Evolutionary conservation across 2,797 vertebrate genomes (phyloP).

Genomic region (Bovichtus variegatus): DNA sequence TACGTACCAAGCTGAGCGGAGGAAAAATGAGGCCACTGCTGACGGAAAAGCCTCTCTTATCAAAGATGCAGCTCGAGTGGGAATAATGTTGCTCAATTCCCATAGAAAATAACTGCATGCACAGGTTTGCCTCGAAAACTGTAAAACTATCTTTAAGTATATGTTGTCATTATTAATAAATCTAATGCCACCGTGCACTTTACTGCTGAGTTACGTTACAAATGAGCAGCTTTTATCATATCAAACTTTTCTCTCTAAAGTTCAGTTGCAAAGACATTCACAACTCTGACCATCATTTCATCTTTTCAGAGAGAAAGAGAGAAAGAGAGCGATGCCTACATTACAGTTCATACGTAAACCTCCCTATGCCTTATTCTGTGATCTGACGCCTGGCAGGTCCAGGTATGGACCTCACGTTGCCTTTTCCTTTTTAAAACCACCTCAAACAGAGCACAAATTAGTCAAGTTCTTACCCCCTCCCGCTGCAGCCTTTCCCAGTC

Average conservation of each 20-base stretch:
- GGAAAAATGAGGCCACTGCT: conserved; percentile 79
- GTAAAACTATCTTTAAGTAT: conserved; percentile 21
- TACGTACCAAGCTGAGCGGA: conserved; percentile 70
- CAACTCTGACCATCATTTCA: conserved; percentile 40
- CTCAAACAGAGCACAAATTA: conserved; percentile 74
- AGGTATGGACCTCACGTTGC: conserved; percentile 76
- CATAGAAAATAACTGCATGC: conserved; percentile 62
- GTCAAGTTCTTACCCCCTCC: conserved; percentile 35
- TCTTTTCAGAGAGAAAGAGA: conserved; percentile 29
- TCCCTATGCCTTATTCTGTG: conserved; percentile 33
- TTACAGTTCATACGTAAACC: conserved; percentile 32
- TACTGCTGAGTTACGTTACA: conserved; percentile 30
- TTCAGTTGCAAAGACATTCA: conserved; percentile 50
- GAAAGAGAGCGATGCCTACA: conserved; percentile 2
- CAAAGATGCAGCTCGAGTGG: conserved; percentile 68
- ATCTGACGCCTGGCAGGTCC: conserved; percentile 44
- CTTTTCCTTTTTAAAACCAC: conserved; percentile 67
- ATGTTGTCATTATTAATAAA: conserved; percentile 20
- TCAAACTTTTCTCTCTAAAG: conserved; percentile 46
- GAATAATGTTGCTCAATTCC: conserved; percentile 67
- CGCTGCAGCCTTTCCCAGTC: conserved; percentile 67
- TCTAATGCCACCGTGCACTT: conserved; percentile 4
- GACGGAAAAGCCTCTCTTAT: conserved; percentile 71
- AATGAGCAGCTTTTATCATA: conserved; percentile 44
- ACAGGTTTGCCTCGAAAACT: conserved; percentile 45